Evolutionary conservation across 2,888 invertebrate genomes (phyloP), one percentile per base, ranked within the genome.

Genomic region (Melolontha melolontha): DNA sequence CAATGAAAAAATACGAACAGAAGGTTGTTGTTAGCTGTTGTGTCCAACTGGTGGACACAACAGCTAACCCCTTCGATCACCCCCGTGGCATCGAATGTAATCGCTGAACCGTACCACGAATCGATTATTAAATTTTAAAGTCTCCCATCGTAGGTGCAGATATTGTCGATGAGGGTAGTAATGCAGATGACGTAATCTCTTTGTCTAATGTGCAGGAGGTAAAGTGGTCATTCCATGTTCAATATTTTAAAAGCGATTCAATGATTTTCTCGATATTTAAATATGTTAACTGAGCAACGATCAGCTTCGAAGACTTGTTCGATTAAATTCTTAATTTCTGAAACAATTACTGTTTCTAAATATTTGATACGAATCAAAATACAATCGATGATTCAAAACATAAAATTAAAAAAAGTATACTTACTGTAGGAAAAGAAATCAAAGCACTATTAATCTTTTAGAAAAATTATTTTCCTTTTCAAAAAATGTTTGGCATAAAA

Each of bases 91-190:
- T 72, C 70, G 65, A 57, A 66, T 66, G 50, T 29, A 39, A 42
- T 66, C 73, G 71, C 64, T 70, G 70, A 73, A 70, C 71, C 75
- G 72, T 76, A 67, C 69, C 55, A 69, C 68, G 67, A 72, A 74
- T 72, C 73, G 73, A 74, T 75, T 73, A 67, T 67, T 44, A 67
- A 67, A 67, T 62, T 67, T 67, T 67, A 64, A 67, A 67, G 64
- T 64, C 64, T 64, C 64, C 54, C 64, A 27, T 59, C 44, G 59
- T 59, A 59, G 59, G 59, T 59, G 59, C 59, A 29, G 47, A 59
- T 59, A 59, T 59, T 59, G 34, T 47, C 11, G 47, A 59, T 47
- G 47, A 47, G 59, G 59, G 59, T 59, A 57, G 42, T 14, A 7
- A 7, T 44, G 14, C 12, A 16, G 59, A 59, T 59, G 59, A 59